These are phyloP conservation scores for Melanerpes aurifrons DNA, from an alignment of 2,113 vertebrate genomes.

Conservation along the genomic window DNA sequence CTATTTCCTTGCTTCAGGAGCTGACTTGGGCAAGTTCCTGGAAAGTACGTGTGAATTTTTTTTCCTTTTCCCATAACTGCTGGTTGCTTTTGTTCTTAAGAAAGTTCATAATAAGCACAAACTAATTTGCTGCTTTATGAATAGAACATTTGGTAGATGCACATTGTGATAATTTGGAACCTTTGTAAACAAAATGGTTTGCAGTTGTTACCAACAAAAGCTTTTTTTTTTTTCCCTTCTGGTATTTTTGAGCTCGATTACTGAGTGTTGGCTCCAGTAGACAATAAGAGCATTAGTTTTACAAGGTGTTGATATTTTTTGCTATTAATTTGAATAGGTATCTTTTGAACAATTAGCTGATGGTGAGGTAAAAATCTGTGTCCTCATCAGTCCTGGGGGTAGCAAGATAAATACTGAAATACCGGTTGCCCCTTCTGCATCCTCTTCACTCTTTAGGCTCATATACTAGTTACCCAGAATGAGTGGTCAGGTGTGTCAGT, in stretches of 20 bases:
- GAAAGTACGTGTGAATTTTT: conserved; percentile 55
- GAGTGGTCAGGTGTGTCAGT: background rate
- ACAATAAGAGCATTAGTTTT: background rate
- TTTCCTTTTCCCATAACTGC: background rate
- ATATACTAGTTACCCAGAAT: fast-evolving
- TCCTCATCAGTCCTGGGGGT: background rate
- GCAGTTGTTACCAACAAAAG: background rate
- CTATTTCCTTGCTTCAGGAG: conserved; percentile 67
- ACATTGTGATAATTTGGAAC: background rate
- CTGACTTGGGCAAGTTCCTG: conserved; percentile 65
- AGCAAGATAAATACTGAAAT: background rate
- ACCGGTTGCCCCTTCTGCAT: background rate
- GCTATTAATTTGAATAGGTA: background rate
- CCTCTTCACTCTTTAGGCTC: background rate
- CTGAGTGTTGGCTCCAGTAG: background rate
- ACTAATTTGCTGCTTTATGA: background rate
- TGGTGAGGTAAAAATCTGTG: background rate
- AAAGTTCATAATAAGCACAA: conserved; percentile 32
- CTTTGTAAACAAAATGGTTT: background rate
- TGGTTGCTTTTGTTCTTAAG: conserved; percentile 26
- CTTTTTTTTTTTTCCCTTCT: background rate
- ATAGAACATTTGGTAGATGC: background rate
- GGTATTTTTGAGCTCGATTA: background rate
- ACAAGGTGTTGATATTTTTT: background rate
- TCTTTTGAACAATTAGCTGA: background rate